Base-by-base conservation (phyloP, 2,797 vertebrate genomes). In the Danionella dracula region DNA sequence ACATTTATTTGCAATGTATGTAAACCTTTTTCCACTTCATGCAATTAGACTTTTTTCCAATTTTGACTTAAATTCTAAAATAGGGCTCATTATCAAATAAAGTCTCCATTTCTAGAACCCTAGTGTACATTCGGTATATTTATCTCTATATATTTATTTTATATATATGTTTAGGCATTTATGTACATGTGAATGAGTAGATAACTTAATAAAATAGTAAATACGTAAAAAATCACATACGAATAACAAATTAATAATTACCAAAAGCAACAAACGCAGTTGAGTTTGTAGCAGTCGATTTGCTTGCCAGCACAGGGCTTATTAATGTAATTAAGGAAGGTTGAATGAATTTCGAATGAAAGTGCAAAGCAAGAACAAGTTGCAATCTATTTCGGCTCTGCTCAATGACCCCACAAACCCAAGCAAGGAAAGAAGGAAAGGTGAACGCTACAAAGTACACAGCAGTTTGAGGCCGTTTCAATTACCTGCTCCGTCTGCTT, bases 311-410 rank as follows among this genome's bases (percentile, higher is more conserved):
- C 32, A 13, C 12, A 73, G 49, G 48, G 59, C 27, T 40, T 63
- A 67, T 54, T 63, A 70, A 35, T 5, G 23, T 42, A 40, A 44
- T 44, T 70, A 23, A 42, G 51, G 57, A 32, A 35, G 31, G 56
- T 53, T 67, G 37, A 51, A 37, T 46, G 42, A 64, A 72, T 71
- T 66, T 61, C 16, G 54, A 74, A 59, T 50, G 45, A 60, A 67
- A 75, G 42, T 57, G 17, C 55, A 59, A 68, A 68, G 48, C 61
- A 66, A 65, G 46, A 49, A 64, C 74, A 58, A 74, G 57, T 55
- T 50, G 38, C 62, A 74, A 61, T 76, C 35, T 56, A 32, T 68
- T 59, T 17, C 31, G 31, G 63, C 50, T 46, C 46, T 17, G 34
- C 42, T 69, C 55, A 42, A 44, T 59, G 71, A 76, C 70, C 71